These are phyloP conservation scores for Mastigias papua DNA, from an alignment of 30 jellyfish, hydroid and myxozoan genomes.

Conservation along the genomic window DNA sequence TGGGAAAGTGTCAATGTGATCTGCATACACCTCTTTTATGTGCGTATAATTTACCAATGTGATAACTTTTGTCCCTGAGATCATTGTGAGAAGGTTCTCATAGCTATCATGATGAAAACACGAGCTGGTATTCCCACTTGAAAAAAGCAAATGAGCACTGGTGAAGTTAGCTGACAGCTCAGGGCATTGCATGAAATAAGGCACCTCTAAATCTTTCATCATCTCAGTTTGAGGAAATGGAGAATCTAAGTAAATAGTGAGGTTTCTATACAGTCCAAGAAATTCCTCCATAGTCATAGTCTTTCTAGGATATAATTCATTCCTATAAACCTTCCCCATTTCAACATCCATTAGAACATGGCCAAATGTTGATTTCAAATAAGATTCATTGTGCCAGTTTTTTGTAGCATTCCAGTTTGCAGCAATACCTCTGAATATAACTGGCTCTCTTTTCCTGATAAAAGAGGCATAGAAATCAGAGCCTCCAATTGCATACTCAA, in stretches of 20 bases:
- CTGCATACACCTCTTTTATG: slow-evolving; percentile 75
- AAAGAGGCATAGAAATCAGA: slow-evolving; percentile 89
- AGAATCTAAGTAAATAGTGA: slow-evolving; percentile 86
- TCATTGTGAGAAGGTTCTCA: slow-evolving; percentile 85
- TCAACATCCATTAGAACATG: slow-evolving; percentile 90
- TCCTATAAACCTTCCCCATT: slow-evolving; percentile 73
- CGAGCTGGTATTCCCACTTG: slow-evolving; percentile 95
- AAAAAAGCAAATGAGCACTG: slow-evolving; percentile 92
- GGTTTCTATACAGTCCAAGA: slow-evolving; percentile 67
- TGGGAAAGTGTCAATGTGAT: slow-evolving; percentile 77
- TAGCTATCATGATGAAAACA: slow-evolving; percentile 93
- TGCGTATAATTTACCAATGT: slow-evolving; percentile 60
- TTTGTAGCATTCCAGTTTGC: slow-evolving; percentile 86
- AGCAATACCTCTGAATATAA: slow-evolving; percentile 91
- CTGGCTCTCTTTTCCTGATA: slow-evolving; percentile 85
- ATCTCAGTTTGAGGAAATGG: slow-evolving; percentile 94
- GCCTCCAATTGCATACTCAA: slow-evolving; percentile 88
- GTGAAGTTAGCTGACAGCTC: slow-evolving; percentile 74
- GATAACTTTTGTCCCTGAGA: slow-evolving; percentile 84
- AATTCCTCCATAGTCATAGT: slow-evolving; percentile 90
- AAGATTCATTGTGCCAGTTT: slow-evolving; percentile 87
- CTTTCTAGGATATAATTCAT: slow-evolving; percentile 73
- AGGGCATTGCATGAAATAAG: slow-evolving; percentile 92
- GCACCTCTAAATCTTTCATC: slow-evolving; percentile 88
- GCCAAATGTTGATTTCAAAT: slow-evolving; percentile 75